A percentile compares a stretch with the other conserved stretches of the same genome.
phyloP scores from a whole-genome alignment of 1,140 invertebrate genomes.

The Marisa cornuarietis region DNA sequence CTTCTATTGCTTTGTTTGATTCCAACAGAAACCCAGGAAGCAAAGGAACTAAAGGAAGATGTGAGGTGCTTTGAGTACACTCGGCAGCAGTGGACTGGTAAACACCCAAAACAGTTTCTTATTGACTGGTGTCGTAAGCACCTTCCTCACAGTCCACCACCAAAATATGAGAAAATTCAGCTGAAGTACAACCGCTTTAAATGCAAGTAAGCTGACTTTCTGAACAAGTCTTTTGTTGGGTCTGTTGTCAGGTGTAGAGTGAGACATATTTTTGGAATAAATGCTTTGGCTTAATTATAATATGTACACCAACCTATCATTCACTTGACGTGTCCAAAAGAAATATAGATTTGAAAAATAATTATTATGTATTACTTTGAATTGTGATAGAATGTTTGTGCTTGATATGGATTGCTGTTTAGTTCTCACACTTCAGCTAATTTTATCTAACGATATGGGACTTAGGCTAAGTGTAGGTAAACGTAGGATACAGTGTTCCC shows the following conservation, averaged over 20 bases:
- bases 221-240: background rate
- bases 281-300: background rate
- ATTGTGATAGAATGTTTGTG: background rate
- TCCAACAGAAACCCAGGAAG: background rate
- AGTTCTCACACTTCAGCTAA: too few species aligned
- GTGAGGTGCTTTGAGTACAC: constrained; percentile 61
- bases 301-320: background rate
- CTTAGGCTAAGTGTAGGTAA: too few species aligned
- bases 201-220: constrained; percentile 39
- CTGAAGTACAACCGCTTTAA: constrained; percentile 47
- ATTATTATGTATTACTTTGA: background rate
- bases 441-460: too few species aligned
- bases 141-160: constrained; percentile 51
- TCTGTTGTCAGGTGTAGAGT: background rate
- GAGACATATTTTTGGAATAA: background rate
- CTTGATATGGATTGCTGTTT: too few species aligned
- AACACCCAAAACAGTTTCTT: constrained; percentile 64
- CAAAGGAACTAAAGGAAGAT: constrained; percentile 23
- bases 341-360: background rate
- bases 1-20: background rate
- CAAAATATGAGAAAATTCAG: constrained; percentile 55
- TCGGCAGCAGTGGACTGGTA: constrained; percentile 63
- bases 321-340: background rate
- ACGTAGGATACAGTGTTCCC: too few species aligned
- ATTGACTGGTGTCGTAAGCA: constrained; percentile 64